A percentile compares a stretch with the other conserved stretches of the same genome.
These are phyloP conservation scores for Otolemur garnettii DNA, from an alignment of 2,113 vertebrate species.

Conservation along the genomic window DNA sequence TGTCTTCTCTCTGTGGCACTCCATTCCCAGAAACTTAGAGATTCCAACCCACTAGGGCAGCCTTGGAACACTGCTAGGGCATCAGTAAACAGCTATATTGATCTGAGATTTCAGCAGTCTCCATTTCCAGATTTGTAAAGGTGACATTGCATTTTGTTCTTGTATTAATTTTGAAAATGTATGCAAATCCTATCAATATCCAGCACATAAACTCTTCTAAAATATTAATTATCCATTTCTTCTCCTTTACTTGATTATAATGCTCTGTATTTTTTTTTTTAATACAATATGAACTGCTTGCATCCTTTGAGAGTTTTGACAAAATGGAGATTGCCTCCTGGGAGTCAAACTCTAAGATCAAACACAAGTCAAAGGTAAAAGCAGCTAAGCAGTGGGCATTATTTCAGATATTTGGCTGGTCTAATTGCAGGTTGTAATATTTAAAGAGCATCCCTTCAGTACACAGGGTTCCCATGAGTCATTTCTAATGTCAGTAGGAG, in stretches of 20 bases:
- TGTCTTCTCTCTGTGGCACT: too few species aligned
- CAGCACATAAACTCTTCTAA: conserved; percentile 3
- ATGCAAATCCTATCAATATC: conserved; percentile 33
- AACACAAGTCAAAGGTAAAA: not conserved
- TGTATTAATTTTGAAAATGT: conserved; percentile 8
- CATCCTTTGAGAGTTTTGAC: not conserved
- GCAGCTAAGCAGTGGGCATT: not conserved
- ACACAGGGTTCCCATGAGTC: not conserved
- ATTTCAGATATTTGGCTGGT: not conserved
- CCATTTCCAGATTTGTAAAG: not conserved
- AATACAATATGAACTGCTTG: not conserved
- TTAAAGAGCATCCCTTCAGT: not conserved
- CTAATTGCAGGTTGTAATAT: not conserved
- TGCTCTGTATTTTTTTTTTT: not conserved
- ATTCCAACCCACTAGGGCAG: too few species aligned
- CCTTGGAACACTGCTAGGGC: not conserved
- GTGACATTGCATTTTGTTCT: not conserved
- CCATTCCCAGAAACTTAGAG: too few species aligned
- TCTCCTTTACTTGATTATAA: not conserved
- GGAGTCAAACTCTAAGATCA: not conserved
- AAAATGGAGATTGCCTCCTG: not conserved
- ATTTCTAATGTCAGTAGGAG: not conserved
- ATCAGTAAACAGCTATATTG: not conserved
- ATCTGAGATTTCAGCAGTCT: not conserved
- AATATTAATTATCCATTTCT: conserved; percentile 31